Conservation (phyloP, 1,140 invertebrate genomes). For the Hycleus cichorii region DNA sequence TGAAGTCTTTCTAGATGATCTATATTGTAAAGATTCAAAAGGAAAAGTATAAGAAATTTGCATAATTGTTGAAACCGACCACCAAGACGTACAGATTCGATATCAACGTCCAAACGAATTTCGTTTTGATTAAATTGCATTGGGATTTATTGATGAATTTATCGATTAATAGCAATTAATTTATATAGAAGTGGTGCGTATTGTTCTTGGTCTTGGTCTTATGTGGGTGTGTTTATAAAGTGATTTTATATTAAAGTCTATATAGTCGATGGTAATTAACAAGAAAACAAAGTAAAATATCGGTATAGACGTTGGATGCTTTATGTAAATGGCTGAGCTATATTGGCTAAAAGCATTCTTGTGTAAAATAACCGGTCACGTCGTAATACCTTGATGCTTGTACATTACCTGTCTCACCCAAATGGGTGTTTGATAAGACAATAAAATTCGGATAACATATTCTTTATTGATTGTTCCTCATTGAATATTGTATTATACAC, state of each 20-base stretch:
- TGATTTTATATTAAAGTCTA: constrained; percentile 5
- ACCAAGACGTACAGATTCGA: too few species aligned
- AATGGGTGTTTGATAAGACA: constrained; percentile 20
- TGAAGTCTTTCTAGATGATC: too few species aligned
- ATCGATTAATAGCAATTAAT: too few species aligned
- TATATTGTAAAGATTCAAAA: too few species aligned
- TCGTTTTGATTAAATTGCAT: too few species aligned
- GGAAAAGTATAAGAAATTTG: too few species aligned
- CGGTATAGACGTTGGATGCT: constrained; percentile 18
- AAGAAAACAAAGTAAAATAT: constrained; percentile 17
- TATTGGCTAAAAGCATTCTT: constrained; percentile 30
- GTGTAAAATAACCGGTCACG: constrained; percentile 24
- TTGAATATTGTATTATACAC: constrained; percentile 26
- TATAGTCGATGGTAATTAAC: constrained; percentile 12
- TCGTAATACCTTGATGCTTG: constrained; percentile 15
- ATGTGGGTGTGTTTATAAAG: constrained; percentile 10
- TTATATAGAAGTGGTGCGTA: too few species aligned
- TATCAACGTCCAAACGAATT: too few species aligned
- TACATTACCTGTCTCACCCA: constrained; percentile 21
- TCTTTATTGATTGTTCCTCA: constrained; percentile 26
- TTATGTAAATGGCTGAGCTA: constrained; percentile 26
- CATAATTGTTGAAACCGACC: too few species aligned
- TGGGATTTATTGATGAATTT: too few species aligned
- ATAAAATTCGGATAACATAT: constrained; percentile 22
- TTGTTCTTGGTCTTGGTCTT: not conserved